phyloP scores from a whole-genome alignment of 2,113 vertebrate species.

The Cygnus buccinator region DNA sequence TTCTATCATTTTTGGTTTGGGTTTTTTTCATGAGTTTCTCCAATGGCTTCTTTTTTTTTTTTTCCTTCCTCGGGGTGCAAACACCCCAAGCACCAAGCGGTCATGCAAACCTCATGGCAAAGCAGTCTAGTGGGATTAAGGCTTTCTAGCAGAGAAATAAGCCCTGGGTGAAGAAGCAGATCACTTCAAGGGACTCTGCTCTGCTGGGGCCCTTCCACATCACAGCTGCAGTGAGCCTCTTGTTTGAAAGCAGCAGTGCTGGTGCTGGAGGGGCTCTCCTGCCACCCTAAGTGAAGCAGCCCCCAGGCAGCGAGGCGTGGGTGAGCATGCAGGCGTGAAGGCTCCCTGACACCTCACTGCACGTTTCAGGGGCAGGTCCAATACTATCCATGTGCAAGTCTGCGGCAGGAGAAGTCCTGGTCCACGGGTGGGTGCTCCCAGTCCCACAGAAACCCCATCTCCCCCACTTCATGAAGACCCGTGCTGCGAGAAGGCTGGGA shows the following conservation, averaged over 20 bases:
- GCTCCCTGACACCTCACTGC: background rate
- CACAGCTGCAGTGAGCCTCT: background rate
- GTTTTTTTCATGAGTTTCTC: background rate
- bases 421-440: background rate
- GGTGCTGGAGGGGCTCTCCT: background rate
- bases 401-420: background rate
- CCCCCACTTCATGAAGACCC: background rate
- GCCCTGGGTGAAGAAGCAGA: fast-evolving
- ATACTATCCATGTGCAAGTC: background rate
- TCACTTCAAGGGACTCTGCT: background rate
- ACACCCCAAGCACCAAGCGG: background rate
- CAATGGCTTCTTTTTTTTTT: background rate
- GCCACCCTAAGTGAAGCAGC: background rate
- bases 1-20: background rate
- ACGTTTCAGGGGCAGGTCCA: background rate
- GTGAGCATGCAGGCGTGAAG: background rate
- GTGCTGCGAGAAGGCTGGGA: background rate
- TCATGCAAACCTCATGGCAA: background rate
- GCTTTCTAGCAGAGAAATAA: background rate
- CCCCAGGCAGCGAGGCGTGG: background rate
- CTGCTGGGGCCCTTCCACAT: background rate
- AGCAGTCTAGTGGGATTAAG: background rate
- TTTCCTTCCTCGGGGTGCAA: background rate
- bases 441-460: background rate
- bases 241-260: background rate